Evolutionary conservation across 2,888 invertebrate species (phyloP).

Genomic region (Cryptocheilus praepositus): DNA sequence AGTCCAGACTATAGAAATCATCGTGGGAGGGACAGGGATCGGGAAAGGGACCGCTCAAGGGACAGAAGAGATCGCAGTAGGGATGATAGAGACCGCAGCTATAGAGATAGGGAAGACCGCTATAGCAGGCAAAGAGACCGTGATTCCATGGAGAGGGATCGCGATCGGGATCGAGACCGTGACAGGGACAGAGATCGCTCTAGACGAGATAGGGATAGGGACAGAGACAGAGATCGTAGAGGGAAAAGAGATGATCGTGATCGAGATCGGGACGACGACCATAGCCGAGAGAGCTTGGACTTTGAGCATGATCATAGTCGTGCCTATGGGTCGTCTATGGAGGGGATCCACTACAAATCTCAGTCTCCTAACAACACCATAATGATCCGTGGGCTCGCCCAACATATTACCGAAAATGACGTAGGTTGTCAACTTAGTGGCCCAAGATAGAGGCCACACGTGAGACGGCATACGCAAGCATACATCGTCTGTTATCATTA

Average conservation of each 20-base stretch:
- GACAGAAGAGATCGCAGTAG: slow-evolving; percentile 68
- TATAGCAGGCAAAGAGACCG: slow-evolving; percentile 59
- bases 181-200: slow-evolving; percentile 65
- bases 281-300: slow-evolving; percentile 69
- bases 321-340: slow-evolving; percentile 69
- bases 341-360: slow-evolving; percentile 77
- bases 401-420: slow-evolving; percentile 86
- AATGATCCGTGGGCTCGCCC: slow-evolving; percentile 84
- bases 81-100: slow-evolving; percentile 66
- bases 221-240: slow-evolving; percentile 62
- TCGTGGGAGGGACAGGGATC: slow-evolving; percentile 67
- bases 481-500: slow-evolving; percentile 58
- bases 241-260: slow-evolving; percentile 63
- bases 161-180: slow-evolving; percentile 64
- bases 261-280: slow-evolving; percentile 70
- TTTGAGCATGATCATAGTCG: slow-evolving; percentile 71
- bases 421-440: slow-evolving; percentile 76
- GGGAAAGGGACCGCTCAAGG: slow-evolving; percentile 69
- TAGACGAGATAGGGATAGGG: slow-evolving; percentile 63
- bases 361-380: slow-evolving; percentile 83
- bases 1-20: slow-evolving; percentile 70
- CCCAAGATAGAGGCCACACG: slow-evolving; percentile 50
- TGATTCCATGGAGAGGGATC: slow-evolving; percentile 63
- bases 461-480: slow-evolving; percentile 46
- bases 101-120: slow-evolving; percentile 65